Percentiles rank a stretch among this genome's conserved stretches.
Evolutionary conservation across 2,888 invertebrate genomes (phyloP).

Genomic region (Macaria liturata): DNA sequence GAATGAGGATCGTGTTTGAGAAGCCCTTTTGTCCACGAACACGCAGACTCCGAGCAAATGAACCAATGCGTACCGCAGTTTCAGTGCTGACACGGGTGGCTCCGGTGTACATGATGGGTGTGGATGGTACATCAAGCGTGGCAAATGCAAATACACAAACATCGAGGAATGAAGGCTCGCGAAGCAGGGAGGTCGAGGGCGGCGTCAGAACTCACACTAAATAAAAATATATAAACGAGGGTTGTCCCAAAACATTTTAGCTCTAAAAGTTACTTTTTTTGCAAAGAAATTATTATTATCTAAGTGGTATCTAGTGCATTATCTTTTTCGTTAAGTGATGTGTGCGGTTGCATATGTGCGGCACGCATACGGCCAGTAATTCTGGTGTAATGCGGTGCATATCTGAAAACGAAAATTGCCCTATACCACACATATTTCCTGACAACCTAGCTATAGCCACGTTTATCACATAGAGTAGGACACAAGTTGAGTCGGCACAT

Average conservation of each 20-base stretch:
- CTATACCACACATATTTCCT: slow-evolving; percentile 83
- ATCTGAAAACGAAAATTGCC: slow-evolving; percentile 84
- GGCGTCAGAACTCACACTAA: slow-evolving; percentile 72
- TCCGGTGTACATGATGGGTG: background rate
- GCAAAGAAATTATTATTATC: slow-evolving; percentile 72
- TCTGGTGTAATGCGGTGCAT: slow-evolving; percentile 83
- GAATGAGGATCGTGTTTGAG: slow-evolving; percentile 1
- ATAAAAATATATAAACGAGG: slow-evolving; percentile 79
- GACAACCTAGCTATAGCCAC: slow-evolving; percentile 72
- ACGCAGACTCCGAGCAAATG: background rate
- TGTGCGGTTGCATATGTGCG: slow-evolving; percentile 83
- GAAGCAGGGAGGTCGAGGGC: slow-evolving; percentile 74
- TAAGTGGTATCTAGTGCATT: slow-evolving; percentile 83
- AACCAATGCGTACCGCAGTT: slow-evolving; percentile 18
- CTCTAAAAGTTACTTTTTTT: slow-evolving; percentile 66
- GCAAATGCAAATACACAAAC: slow-evolving; percentile 29
- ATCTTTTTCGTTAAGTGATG: slow-evolving; percentile 79
- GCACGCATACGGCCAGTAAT: slow-evolving; percentile 83
- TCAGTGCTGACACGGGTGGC: slow-evolving; percentile 21
- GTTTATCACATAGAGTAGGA: slow-evolving; percentile 74
- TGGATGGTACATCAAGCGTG: slow-evolving; percentile 25
- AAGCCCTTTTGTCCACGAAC: slow-evolving; percentile 5
- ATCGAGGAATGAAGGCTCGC: slow-evolving; percentile 42
- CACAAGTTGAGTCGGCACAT: slow-evolving; percentile 77
- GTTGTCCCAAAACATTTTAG: slow-evolving; percentile 83